Conservation (phyloP, 2,888 invertebrate genomes). For the Axea sp. region DNA sequence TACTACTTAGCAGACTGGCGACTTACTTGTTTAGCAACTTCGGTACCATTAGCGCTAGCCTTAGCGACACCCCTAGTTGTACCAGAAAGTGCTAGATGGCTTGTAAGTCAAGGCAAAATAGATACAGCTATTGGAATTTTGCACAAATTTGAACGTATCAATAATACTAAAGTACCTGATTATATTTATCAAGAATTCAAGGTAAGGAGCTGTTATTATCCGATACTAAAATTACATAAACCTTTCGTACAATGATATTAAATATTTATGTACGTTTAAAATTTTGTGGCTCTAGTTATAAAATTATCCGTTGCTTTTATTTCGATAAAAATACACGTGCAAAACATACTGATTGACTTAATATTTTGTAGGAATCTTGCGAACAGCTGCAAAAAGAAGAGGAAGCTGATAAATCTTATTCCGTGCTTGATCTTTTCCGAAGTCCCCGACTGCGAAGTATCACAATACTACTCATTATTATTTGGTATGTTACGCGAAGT, state of each 20-base stretch:
- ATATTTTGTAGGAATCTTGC: slow-evolving; percentile 79
- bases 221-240: too few species aligned
- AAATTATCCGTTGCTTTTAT: too few species aligned
- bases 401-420: slow-evolving; percentile 85
- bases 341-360: background rate
- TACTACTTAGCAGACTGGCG: slow-evolving; percentile 90
- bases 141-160: slow-evolving; percentile 89
- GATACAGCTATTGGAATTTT: slow-evolving; percentile 89
- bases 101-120: slow-evolving; percentile 91
- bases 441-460: slow-evolving; percentile 88
- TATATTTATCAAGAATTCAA: slow-evolving; percentile 87
- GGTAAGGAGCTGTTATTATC: slow-evolving; percentile 79
- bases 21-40: slow-evolving; percentile 87
- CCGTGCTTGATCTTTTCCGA: slow-evolving; percentile 89
- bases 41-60: slow-evolving; percentile 87
- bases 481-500: slow-evolving; percentile 88
- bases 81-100: slow-evolving; percentile 93
- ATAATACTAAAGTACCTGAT: slow-evolving; percentile 87
- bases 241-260: too few species aligned
- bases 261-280: background rate
- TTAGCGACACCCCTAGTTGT: slow-evolving; percentile 88
- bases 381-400: slow-evolving; percentile 86
- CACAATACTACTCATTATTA: slow-evolving; percentile 88
- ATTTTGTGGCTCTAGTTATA: too few species aligned
- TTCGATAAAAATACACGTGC: too few species aligned